A percentile compares a stretch with the other conserved stretches of the same genome.
These are phyloP conservation scores for Tenualosa thibaudeaui DNA, from an alignment of 2,797 vertebrate genomes.

Conservation along the genomic window DNA sequence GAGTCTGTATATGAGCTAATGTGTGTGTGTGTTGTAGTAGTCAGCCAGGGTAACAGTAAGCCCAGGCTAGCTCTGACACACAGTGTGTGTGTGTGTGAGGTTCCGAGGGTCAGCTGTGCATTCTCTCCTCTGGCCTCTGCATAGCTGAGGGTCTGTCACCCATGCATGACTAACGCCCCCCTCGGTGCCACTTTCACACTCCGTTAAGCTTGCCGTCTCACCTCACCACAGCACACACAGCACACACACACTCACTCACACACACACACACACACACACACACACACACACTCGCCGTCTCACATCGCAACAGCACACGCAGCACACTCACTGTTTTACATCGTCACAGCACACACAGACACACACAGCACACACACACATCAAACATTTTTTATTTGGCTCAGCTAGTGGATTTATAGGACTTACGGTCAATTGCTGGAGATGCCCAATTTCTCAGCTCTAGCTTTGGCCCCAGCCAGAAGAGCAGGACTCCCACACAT, in stretches of 20 bases:
- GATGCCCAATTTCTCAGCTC: too few relatives aligned
- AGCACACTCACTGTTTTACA: too few relatives aligned
- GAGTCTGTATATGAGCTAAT: too few relatives aligned
- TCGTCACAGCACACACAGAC: too few relatives aligned
- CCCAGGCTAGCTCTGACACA: too few relatives aligned
- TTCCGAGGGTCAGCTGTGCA: too few relatives aligned
- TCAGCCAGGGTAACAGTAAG: background rate
- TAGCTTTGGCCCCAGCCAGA: too few relatives aligned
- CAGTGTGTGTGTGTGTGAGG: background rate
- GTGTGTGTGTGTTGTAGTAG: background rate
- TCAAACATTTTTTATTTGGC: too few relatives aligned
- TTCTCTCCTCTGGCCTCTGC: background rate
- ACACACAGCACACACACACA: too few relatives aligned
- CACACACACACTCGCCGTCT: background rate
- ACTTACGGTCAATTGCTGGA: background rate
- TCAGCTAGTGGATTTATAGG: background rate
- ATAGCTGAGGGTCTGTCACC: background rate
- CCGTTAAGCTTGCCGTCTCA: background rate
- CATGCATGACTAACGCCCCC: slow-evolving; percentile 3
- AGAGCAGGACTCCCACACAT: background rate
- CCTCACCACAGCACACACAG: background rate
- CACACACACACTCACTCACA: too few relatives aligned
- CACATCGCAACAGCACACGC: too few relatives aligned
- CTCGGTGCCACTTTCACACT: background rate
- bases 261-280: too few relatives aligned